Base-by-base conservation (phyloP, 2,888 invertebrate genomes). In the Adelphocoris suturalis region DNA sequence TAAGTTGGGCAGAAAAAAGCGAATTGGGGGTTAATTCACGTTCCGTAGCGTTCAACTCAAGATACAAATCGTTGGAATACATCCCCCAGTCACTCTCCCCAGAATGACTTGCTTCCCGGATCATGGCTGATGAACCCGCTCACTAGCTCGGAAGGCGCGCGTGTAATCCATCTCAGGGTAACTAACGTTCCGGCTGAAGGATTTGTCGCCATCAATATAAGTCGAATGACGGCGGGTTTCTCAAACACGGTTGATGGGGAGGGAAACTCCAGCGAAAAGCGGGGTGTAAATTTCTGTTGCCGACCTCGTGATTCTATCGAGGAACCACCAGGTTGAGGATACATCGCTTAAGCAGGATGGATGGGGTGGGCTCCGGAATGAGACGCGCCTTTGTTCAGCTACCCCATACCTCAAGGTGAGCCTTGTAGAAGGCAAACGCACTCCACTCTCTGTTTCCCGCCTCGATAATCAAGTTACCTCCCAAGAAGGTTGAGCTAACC, bases 141-240 rank as follows among this genome's bases (percentile, higher is more conserved):
- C 3, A 12, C 23, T 27, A 68, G 23, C 23, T 23, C 7, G 68
- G 68, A 68, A 23, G 68, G 68, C 27, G 12, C 19, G 19, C 68
- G 7, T 68, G 68, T 68, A 68, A 68, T 68, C 68, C 68, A 68
- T 27, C 68, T 23, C 68, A 68, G 68, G 23, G 68, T 68, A 68
- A 68, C 68, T 68, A 68, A 68, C 68, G 68, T 68, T 68, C 68
- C 68, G 68, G 68, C 68, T 68, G 68, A 68, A 23, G 68, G 68
- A 68, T 68, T 68, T 68, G 68, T 68, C 68, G 68, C 68, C 68
- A 68, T 68, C 68, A 68, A 68, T 68, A 68, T 68, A 68, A 68
- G 23, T 68, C 68, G 23, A 68, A 68, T 0, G 27, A 9, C 68
- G 19, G 23, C n/a, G 68, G 0, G 3, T 2, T 23, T 13, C 23